Conservation (phyloP, 2,113 vertebrate genomes). For the Cinclus cinclus region DNA sequence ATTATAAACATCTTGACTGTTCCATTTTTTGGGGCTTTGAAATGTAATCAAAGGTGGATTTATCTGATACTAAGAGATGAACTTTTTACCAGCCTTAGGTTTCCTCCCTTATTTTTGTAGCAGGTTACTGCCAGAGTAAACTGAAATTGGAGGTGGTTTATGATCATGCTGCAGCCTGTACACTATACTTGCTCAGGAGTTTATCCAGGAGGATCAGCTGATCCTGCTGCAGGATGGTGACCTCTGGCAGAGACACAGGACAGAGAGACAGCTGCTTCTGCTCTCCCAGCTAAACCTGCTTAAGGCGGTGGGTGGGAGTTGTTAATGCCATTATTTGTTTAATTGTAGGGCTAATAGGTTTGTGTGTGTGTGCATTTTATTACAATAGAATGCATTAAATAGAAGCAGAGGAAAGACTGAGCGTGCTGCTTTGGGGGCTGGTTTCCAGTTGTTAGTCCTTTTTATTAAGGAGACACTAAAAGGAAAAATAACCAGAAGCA, state of each 20-base stretch:
- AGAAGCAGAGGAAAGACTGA: neutral
- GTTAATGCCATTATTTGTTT: constrained; percentile 57
- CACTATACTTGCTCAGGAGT: constrained; percentile 26
- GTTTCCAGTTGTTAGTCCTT: neutral
- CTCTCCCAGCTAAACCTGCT: constrained; percentile 48
- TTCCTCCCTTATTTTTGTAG: constrained; percentile 34
- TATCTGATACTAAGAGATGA: neutral
- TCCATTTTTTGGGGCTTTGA: neutral
- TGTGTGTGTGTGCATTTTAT: neutral
- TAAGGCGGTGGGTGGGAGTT: constrained; percentile 33
- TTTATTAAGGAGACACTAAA: neutral
- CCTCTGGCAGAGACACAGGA: constrained; percentile 50
- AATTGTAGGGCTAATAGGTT: constrained; percentile 17
- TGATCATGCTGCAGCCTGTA: constrained; percentile 25
- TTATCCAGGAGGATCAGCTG: constrained; percentile 65
- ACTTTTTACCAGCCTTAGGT: constrained; percentile 13
- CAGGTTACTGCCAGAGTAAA: constrained; percentile 37
- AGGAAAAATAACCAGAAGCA: neutral
- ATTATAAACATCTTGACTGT: constrained; percentile 6
- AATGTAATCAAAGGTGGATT: constrained; percentile 38
- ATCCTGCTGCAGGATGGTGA: constrained; percentile 41
- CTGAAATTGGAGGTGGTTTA: constrained; percentile 59
- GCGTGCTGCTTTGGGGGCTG: neutral
- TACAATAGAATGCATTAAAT: neutral
- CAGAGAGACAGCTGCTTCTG: constrained; percentile 51